A percentile compares a stretch with the other conserved stretches of the same genome.
Evolutionary conservation across 2,797 vertebrate genomes (phyloP).

Genomic region (Sparus aurata): DNA sequence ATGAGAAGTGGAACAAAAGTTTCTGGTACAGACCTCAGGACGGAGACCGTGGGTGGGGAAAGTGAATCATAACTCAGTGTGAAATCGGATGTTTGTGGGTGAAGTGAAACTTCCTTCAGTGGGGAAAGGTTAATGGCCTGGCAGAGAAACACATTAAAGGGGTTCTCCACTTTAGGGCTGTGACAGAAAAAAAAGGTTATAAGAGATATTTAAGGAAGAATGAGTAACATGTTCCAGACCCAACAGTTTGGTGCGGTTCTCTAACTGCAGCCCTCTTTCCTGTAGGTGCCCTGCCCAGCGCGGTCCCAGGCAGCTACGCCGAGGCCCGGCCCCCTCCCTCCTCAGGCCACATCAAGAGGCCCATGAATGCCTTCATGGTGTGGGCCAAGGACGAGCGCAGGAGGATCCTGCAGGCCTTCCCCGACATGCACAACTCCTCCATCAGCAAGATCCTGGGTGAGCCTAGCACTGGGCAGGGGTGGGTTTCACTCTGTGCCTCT

Average conservation of each 20-base stretch:
- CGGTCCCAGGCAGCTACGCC: conserved; percentile 87
- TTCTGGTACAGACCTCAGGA: neutral
- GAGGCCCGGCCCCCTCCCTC: conserved; percentile 88
- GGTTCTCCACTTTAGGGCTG: neutral
- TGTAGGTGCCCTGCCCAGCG: conserved; percentile 74
- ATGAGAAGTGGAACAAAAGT: neutral
- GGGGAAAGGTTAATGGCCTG: conserved; percentile 31
- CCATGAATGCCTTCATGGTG: conserved; percentile 99
- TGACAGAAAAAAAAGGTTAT: neutral
- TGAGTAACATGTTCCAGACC: conserved; percentile 2
- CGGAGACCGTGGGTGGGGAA: conserved; percentile 9
- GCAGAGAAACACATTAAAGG: neutral
- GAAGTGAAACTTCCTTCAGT: neutral
- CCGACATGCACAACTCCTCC: conserved; percentile 99
- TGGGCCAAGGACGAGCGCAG: conserved; percentile 98
- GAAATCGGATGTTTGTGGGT: conserved; percentile 19
- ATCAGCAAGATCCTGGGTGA: conserved; percentile 99
- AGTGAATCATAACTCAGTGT: conserved; percentile 17
- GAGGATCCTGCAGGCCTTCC: conserved; percentile 96
- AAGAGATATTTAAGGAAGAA: neutral
- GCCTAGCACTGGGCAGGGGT: conserved; percentile 48
- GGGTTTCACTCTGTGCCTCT: conserved; percentile 57
- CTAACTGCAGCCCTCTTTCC: conserved; percentile 32
- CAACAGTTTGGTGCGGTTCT: neutral
- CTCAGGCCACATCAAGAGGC: conserved; percentile 96